phyloP scores from a whole-genome alignment of 2,888 invertebrate species.

The Pristionchus exspectatus region DNA sequence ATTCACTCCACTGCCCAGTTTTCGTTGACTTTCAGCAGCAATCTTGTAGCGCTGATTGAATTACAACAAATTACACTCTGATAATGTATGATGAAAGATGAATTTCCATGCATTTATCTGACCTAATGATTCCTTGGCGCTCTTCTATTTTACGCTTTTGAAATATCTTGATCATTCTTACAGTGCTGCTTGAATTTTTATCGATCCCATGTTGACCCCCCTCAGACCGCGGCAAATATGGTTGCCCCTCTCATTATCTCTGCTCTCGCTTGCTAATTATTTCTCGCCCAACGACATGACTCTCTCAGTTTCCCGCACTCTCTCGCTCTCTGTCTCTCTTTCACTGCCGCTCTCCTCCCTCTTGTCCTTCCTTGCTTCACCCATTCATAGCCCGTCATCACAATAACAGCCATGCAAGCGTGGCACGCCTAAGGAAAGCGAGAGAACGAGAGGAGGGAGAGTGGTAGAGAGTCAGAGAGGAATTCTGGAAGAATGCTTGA shows the following conservation, averaged over 20 bases:
- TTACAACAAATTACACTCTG: too few relatives aligned
- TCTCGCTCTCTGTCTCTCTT: slow-evolving; percentile 46
- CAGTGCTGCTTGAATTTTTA: too few relatives aligned
- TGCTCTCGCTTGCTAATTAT: slow-evolving; percentile 9
- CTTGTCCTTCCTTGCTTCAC: background rate
- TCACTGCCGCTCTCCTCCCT: slow-evolving; percentile 42
- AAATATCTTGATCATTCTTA: too few relatives aligned
- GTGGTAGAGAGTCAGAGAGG: slow-evolving; percentile 5
- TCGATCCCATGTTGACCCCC: background rate
- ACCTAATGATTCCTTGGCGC: too few relatives aligned
- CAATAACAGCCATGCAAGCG: slow-evolving; percentile 8
- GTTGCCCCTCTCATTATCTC: background rate
- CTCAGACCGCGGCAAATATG: background rate
- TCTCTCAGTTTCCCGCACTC: slow-evolving; percentile 56
- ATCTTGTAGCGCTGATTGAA: too few relatives aligned
- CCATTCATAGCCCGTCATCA: slow-evolving; percentile 34
- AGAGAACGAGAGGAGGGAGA: slow-evolving; percentile 3
- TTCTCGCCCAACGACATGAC: background rate
- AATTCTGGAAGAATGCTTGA: background rate
- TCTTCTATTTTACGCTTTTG: too few relatives aligned
- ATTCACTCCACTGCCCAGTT: background rate
- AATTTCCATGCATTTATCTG: too few relatives aligned
- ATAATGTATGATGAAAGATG: too few relatives aligned
- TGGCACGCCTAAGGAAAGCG: background rate
- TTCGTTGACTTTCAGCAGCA: background rate